Base-by-base conservation (phyloP, 2,113 vertebrate genomes). In the sheep (Ovis aries) region DNA sequence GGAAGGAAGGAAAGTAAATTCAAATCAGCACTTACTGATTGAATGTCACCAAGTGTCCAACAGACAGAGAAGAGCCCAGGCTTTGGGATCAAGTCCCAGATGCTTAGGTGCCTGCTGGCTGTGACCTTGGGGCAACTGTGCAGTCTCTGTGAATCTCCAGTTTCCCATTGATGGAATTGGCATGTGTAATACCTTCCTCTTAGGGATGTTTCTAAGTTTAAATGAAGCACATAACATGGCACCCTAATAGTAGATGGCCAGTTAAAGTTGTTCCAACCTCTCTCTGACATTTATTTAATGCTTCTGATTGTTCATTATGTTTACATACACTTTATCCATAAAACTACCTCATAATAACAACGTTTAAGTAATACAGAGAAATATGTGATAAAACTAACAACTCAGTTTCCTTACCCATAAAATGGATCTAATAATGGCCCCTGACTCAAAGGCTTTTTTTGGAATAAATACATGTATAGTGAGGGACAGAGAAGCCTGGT, bases 1-100 rank as follows among this genome's bases (percentile, higher is more conserved):
- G 59, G 97, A 62, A 96, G 92, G 74, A 95, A 95, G 96, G 97
- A 93, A 95, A 94, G 94, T 71, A 84, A 94, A 83, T 93, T 81
- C 91, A 23, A 78, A 12, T 43, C 29, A 50, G 55, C 12, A 53
- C 55, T 40, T 23, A 3, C 7, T 31, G 59, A 53, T 29, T 52
- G 29, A 67, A 62, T 80, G 16, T 74, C 78, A n/a, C 53, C 29
- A 71, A 12, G 40, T 27, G 27, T 55, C 91, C 50, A 5, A 17
- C 11, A 90, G 74, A 43, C 48, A 21, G 23, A 55, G 48, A 48
- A 36, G 57, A 48, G 2, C 9, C 3, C 15, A 78, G 27, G 31
- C 85, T 95, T 86, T 71, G 78, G 33, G 74, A 83, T 71, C 71
- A 23, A 31, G 48, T 55, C n/a, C 7, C 23, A 52, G 17, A 23